Conservation (phyloP, 2,888 invertebrate genomes). For the Himalopsyche japonica region DNA sequence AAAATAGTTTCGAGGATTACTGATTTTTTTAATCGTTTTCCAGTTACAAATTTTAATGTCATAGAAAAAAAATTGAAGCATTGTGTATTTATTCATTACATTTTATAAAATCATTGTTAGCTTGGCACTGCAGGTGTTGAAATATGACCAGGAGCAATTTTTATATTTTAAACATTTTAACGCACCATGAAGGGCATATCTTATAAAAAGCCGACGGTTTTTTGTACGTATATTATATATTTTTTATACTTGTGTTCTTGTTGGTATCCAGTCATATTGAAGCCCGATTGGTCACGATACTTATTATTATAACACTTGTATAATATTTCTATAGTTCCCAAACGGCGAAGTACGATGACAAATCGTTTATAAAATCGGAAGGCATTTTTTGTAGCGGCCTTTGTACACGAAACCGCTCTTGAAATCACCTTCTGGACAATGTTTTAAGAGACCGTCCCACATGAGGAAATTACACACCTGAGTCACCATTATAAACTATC, state of each 20-base stretch:
- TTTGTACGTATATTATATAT: background rate
- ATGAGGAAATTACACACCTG: background rate
- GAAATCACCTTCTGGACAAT: background rate
- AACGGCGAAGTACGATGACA: background rate
- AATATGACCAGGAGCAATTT: background rate
- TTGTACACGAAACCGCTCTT: background rate
- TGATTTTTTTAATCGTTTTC: no score
- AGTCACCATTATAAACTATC: no score
- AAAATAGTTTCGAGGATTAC: no score
- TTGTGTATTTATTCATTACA: no score
- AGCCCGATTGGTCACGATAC: background rate
- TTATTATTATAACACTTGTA: background rate
- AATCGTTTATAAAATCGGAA: constrained; percentile 6
- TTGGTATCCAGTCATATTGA: background rate
- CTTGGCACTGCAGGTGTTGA: background rate
- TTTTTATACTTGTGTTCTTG: background rate
- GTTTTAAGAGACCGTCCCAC: background rate
- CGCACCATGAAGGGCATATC: constrained; percentile 9
- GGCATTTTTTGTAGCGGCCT: background rate
- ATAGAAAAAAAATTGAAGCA: no score
- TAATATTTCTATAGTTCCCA: background rate
- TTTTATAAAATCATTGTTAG: background rate
- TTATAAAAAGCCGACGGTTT: background rate
- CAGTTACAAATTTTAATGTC: no score
- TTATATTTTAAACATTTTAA: background rate